Percentiles rank a stretch among this genome's conserved stretches.
phyloP scores from a whole-genome alignment of 2,888 invertebrate species.

The Linyphia triangularis region DNA sequence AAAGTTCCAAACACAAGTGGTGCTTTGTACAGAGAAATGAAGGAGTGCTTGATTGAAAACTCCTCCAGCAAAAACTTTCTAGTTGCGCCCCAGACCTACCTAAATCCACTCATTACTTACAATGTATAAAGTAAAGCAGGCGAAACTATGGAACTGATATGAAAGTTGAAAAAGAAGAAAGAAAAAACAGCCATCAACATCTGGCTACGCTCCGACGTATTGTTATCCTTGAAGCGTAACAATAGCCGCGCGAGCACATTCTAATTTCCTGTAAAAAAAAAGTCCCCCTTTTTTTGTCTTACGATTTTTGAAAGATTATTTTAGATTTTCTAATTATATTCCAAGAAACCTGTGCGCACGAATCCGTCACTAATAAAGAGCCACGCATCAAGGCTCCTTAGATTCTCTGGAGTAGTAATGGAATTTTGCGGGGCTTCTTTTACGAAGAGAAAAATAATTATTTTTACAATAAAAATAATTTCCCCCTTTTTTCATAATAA shows the following conservation, averaged over 20 bases:
- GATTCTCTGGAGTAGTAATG: not conserved
- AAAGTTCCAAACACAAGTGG: too few relatives aligned
- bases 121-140: too few relatives aligned
- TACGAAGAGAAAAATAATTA: not conserved
- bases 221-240: not conserved
- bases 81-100: too few relatives aligned
- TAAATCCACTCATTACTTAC: too few relatives aligned
- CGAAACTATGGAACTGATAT: too few relatives aligned
- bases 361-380: not conserved
- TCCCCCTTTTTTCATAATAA: conserved; percentile 3
- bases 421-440: not conserved
- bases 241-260: not conserved
- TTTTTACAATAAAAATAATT: not conserved
- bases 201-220: not conserved
- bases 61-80: too few relatives aligned
- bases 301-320: not conserved
- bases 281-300: conserved; percentile 3
- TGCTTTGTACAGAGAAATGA: too few relatives aligned
- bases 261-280: not conserved
- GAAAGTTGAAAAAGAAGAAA: not conserved
- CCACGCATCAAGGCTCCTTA: not conserved
- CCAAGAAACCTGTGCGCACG: not conserved
- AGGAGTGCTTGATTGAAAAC: too few relatives aligned
- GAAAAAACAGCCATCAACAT: not conserved
- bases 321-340: conserved; percentile 3